phyloP scores from a whole-genome alignment of 2,888 invertebrate species.

The Aphodius sticticus region DNA sequence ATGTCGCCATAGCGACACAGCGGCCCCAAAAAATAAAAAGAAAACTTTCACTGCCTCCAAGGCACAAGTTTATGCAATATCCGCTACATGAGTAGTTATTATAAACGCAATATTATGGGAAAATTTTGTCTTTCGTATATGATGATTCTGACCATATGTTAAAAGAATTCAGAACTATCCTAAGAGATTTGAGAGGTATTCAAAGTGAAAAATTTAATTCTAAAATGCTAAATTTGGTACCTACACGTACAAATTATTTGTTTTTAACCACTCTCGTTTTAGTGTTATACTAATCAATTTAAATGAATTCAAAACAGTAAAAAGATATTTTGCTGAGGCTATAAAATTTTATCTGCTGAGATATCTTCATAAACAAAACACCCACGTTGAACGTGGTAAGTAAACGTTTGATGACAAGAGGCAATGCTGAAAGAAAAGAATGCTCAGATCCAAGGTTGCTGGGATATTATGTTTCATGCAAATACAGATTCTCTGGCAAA shows the following conservation, averaged over 20 bases:
- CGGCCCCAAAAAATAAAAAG: conserved; percentile 4
- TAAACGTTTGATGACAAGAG: background rate
- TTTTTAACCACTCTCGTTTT: background rate
- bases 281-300: background rate
- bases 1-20: background rate
- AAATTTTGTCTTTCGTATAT: background rate
- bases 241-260: too few relatives aligned
- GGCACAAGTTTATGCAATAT: background rate
- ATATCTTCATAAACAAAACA: background rate
- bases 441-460: background rate
- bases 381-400: background rate
- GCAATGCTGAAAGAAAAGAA: background rate
- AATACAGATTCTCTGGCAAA: background rate
- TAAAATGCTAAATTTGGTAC: too few relatives aligned
- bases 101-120: background rate
- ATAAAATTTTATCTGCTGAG: background rate
- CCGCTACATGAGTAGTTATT: background rate
- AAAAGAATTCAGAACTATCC: too few relatives aligned
- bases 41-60: background rate
- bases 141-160: too few relatives aligned
- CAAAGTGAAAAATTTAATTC: too few relatives aligned
- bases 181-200: too few relatives aligned
- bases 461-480: background rate
- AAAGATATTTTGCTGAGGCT: background rate
- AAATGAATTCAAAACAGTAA: background rate